These are phyloP conservation scores for Nesoenas mayeri DNA, from an alignment of 2,113 vertebrate genomes.

Conservation along the genomic window DNA sequence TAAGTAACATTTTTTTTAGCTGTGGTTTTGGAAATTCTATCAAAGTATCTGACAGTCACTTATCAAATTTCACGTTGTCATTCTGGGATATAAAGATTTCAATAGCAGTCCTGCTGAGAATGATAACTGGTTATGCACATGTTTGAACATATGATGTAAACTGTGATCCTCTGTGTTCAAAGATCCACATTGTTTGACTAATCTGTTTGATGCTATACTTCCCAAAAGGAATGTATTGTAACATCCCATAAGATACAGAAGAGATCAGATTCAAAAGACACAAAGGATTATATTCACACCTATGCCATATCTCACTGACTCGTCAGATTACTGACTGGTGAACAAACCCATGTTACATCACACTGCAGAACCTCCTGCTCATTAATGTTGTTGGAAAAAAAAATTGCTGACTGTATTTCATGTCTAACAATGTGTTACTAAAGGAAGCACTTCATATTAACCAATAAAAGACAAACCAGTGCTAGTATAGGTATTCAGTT, in stretches of 20 bases:
- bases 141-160: background rate
- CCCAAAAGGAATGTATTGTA: background rate
- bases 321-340: background rate
- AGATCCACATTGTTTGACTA: background rate
- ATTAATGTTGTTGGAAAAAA: background rate
- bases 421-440: background rate
- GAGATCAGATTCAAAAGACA: slow-evolving; percentile 17
- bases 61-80: background rate
- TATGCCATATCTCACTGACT: background rate
- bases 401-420: background rate
- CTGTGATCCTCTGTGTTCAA: background rate
- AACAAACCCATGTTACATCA: background rate
- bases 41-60: background rate
- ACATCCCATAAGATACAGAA: background rate
- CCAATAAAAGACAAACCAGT: background rate
- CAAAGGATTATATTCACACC: background rate
- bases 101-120: background rate
- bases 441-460: background rate
- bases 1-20: background rate
- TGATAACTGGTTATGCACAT: background rate
- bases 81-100: background rate
- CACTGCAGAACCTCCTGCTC: background rate
- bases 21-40: background rate
- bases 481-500: background rate
- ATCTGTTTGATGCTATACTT: background rate